phyloP scores from a whole-genome alignment of 2,797 vertebrate species.

The Xenentodon cancila region DNA sequence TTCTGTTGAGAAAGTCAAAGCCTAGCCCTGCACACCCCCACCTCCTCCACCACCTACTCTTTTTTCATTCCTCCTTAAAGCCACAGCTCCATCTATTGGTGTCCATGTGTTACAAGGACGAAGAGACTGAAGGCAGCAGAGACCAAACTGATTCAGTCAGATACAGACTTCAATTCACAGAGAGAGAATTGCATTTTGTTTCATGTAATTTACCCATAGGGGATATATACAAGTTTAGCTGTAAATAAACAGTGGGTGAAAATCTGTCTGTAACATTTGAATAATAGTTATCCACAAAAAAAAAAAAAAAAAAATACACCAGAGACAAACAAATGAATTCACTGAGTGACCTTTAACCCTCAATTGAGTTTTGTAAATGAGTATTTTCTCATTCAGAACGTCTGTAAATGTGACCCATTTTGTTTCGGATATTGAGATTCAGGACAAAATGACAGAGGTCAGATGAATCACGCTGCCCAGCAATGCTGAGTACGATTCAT shows the following conservation, averaged over 20 bases:
- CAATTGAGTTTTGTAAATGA: slow-evolving; percentile 26
- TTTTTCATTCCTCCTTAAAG: slow-evolving; percentile 62
- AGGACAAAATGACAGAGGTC: slow-evolving; percentile 60
- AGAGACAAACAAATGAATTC: slow-evolving; percentile 13
- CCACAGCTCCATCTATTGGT: slow-evolving; percentile 81
- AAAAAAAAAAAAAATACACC: background rate
- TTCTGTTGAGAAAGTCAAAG: slow-evolving; percentile 66
- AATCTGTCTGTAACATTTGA: slow-evolving; percentile 20
- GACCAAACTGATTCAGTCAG: slow-evolving; percentile 32
- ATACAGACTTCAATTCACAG: slow-evolving; percentile 17
- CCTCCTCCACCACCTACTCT: slow-evolving; percentile 23
- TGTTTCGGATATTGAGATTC: slow-evolving; percentile 46
- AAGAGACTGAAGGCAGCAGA: slow-evolving; percentile 28
- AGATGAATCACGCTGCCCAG: slow-evolving; percentile 69
- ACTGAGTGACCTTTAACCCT: slow-evolving; percentile 44
- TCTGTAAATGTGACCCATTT: slow-evolving; percentile 42
- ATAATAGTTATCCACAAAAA: background rate
- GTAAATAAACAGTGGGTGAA: slow-evolving; percentile 24
- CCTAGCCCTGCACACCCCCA: background rate
- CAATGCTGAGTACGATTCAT: slow-evolving; percentile 63
- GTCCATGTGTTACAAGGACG: slow-evolving; percentile 23
- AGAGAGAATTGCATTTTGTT: slow-evolving; percentile 17
- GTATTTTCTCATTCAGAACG: slow-evolving; percentile 20
- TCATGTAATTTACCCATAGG: slow-evolving; percentile 22
- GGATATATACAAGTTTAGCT: slow-evolving; percentile 29